Conservation (phyloP, 1,140 invertebrate genomes). For the Drosophila pseudoobscura region DNA sequence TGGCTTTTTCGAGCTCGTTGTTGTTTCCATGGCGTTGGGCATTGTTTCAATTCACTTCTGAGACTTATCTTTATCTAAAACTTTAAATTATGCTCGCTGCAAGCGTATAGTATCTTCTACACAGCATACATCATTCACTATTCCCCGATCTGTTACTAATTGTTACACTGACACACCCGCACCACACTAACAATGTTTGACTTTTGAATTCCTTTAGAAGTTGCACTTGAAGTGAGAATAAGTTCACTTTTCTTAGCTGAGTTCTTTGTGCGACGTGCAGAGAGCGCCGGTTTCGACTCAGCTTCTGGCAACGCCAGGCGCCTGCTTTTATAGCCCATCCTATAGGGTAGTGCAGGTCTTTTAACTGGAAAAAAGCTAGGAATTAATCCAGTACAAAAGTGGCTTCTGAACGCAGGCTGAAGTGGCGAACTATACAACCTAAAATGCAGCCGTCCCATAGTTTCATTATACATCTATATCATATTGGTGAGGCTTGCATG, state of each 20-base stretch:
- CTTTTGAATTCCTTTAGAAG: conserved; percentile 40
- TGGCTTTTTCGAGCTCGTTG: conserved; percentile 60
- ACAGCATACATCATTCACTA: too few species aligned
- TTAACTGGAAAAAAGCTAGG: too few species aligned
- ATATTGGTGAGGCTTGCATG: too few species aligned
- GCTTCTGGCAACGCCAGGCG: conserved; percentile 46
- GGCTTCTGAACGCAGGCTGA: too few species aligned
- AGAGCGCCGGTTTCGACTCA: conserved; percentile 17
- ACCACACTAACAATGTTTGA: conserved; percentile 18
- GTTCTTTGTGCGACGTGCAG: conserved; percentile 7
- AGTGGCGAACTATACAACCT: too few species aligned
- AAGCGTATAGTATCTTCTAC: too few species aligned
- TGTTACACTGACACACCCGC: conserved; percentile 11
- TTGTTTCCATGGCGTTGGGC: conserved; percentile 58
- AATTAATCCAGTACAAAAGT: too few species aligned
- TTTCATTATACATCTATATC: too few species aligned
- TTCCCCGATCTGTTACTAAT: background rate
- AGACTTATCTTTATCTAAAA: background rate
- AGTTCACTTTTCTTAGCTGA: conserved; percentile 22
- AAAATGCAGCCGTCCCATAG: too few species aligned
- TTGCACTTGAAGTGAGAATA: conserved; percentile 52
- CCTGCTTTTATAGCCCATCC: conserved; percentile 49
- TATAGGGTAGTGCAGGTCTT: too few species aligned
- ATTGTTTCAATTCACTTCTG: conserved; percentile 31
- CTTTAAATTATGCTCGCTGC: too few species aligned